Conservation (phyloP, 2,113 vertebrate species). For the Garra rufa region DNA sequence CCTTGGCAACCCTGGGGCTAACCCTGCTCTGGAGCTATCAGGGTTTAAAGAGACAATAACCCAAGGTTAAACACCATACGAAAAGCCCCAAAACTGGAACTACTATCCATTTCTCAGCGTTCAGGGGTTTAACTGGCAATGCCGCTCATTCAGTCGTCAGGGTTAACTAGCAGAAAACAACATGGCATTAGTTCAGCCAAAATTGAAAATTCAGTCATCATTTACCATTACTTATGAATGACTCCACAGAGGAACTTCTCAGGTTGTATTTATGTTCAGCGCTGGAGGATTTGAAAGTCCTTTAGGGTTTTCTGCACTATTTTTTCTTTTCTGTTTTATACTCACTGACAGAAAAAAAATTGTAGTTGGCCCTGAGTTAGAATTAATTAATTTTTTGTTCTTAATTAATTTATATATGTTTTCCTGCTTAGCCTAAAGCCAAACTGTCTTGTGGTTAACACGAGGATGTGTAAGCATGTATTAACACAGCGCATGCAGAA, state of each 20-base stretch:
- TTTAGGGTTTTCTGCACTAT: slow-evolving; percentile 21
- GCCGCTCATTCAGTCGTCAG: background rate
- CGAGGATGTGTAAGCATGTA: slow-evolving; percentile 76
- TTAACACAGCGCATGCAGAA: slow-evolving; percentile 52
- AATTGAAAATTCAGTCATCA: background rate
- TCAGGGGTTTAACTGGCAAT: background rate
- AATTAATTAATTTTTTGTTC: slow-evolving; percentile 86
- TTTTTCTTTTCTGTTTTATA: slow-evolving; percentile 63
- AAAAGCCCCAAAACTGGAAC: background rate
- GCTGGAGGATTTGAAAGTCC: slow-evolving; percentile 12
- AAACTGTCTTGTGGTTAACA: slow-evolving; percentile 75
- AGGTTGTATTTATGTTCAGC: background rate
- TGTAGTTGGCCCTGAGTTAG: slow-evolving; percentile 83
- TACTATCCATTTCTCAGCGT: background rate
- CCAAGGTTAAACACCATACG: background rate
- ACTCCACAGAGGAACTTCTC: slow-evolving; percentile 6
- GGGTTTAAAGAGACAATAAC: background rate
- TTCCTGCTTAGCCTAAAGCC: slow-evolving; percentile 61
- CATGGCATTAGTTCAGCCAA: background rate
- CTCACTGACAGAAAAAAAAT: slow-evolving; percentile 81
- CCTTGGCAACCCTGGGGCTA: background rate
- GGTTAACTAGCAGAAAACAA: background rate
- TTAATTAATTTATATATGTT: slow-evolving; percentile 84
- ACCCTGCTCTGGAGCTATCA: background rate
- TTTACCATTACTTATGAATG: background rate